These are phyloP conservation scores for Labrus mixtus DNA, from an alignment of 2,113 vertebrate species.

Conservation along the genomic window DNA sequence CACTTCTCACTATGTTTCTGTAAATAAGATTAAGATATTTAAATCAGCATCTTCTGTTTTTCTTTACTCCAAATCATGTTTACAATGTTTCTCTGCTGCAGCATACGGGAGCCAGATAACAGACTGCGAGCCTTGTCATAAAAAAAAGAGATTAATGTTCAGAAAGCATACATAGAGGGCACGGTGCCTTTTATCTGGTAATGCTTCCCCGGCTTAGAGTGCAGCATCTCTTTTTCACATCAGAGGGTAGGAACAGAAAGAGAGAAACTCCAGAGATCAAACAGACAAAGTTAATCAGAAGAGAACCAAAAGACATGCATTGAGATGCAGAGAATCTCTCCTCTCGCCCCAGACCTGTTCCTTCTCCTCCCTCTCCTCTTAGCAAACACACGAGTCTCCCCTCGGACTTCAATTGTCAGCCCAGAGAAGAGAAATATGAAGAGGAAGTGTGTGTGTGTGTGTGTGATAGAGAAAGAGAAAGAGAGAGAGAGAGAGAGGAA, in stretches of 20 bases:
- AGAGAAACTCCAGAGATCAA: conserved; percentile 82
- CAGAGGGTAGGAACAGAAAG: conserved; percentile 73
- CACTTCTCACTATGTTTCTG: background rate
- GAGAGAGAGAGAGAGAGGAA: conserved; percentile 1
- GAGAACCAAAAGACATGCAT: conserved; percentile 70
- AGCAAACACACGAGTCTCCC: conserved; percentile 73
- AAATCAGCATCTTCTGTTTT: background rate
- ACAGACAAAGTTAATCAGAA: conserved; percentile 83
- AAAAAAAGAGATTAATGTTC: conserved; percentile 67
- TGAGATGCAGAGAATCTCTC: conserved; percentile 65
- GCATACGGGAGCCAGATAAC: conserved; percentile 28
- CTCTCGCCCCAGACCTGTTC: conserved; percentile 53
- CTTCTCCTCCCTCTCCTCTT: conserved; percentile 65
- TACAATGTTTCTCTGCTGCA: conserved; percentile 22
- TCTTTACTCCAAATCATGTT: conserved; percentile 27
- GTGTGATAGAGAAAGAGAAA: background rate
- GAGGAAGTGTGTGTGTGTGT: conserved; percentile 36
- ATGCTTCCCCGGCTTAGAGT: conserved; percentile 66
- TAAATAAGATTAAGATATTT: conserved; percentile 20
- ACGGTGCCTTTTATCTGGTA: conserved; percentile 76
- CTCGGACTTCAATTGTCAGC: conserved; percentile 81
- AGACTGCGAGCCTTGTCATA: conserved; percentile 33
- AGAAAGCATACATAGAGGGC: conserved; percentile 70
- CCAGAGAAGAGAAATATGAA: conserved; percentile 58
- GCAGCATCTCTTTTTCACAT: conserved; percentile 66